Base-by-base conservation (phyloP, 2,888 invertebrate species). In the Dioctria rufipes region DNA sequence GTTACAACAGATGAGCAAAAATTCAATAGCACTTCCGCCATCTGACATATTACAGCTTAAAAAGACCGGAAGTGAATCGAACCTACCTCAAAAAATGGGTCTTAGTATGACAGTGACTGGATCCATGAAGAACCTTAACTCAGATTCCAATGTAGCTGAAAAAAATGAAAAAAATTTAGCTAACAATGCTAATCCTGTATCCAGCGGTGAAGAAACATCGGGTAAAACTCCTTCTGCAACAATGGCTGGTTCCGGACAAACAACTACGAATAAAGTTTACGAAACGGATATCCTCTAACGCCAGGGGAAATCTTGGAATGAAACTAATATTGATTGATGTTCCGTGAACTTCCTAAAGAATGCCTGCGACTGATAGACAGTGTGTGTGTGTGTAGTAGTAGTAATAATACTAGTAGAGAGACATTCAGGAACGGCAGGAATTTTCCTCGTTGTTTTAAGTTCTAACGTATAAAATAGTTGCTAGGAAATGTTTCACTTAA, bases 241-340 rank as follows among this genome's bases (percentile, higher is more conserved):
- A 83, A 84, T 85, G 81, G 75, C 83, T 66, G 84, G 78, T 80
- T 80, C 83, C 79, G 84, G 84, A 78, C 66, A 73, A 81, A 81
- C 84, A 81, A 87, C 87, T 51, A 90, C 93, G 73, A 95, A 92
- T 87, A 95, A 95, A 90, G 94, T 96, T 85, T 97, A 96, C 89
- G 96, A 97, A 91, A 97, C 97, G 85, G 97, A 97, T 89, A 97
- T 97, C 91, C 95, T 97, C 92, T 97, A 95, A 95, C 93, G 87
- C 84, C 88, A 88, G 85, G 86, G 86, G 83, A 87, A 87, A 84
- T 84, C 86, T 83, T 89, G 89, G 89, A 87, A 86, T 82, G 89
- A 89, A 86, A 88, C 88, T 4, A 87, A 88, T 84, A 87, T 88
- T 82, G 25, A 25, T 25, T 25, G 88, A 87, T 79, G 65, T 66